These are phyloP conservation scores for Aethes cnicana DNA, from an alignment of 2,888 invertebrate genomes.

Conservation along the genomic window DNA sequence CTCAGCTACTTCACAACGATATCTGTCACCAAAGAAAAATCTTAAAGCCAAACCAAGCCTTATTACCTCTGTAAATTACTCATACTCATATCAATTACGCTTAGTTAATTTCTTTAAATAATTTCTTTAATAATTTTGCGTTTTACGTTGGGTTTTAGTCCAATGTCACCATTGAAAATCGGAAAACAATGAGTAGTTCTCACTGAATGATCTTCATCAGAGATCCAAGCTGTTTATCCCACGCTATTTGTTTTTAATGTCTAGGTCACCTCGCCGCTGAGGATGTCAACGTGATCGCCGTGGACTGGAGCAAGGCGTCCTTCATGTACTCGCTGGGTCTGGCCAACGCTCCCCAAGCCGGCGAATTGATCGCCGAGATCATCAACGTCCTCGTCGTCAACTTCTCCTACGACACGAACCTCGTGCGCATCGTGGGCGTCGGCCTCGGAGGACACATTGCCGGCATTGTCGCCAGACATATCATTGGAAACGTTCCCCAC, in stretches of 20 bases:
- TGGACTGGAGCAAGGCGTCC: conserved; percentile 67
- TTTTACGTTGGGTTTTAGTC: too few relatives aligned
- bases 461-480: conserved; percentile 62
- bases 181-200: too few relatives aligned
- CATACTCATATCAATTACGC: too few relatives aligned
- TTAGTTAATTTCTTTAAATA: too few relatives aligned
- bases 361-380: conserved; percentile 59
- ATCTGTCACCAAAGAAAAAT: too few relatives aligned
- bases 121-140: too few relatives aligned
- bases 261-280: conserved; percentile 55
- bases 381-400: conserved; percentile 56
- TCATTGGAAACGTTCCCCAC: conserved; percentile 51
- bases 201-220: too few relatives aligned
- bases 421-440: conserved; percentile 68
- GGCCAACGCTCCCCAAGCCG: conserved; percentile 59
- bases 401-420: conserved; percentile 51
- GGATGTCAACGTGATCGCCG: conserved; percentile 65
- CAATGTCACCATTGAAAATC: too few relatives aligned
- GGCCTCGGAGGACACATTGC: conserved; percentile 72
- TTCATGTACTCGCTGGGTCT: conserved; percentile 58
- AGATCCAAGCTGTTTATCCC: too few relatives aligned
- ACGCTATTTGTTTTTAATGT: conserved; percentile 26
- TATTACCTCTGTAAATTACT: too few relatives aligned
- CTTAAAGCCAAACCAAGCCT: too few relatives aligned
- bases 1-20: too few relatives aligned